Base-by-base conservation (phyloP, 2,113 vertebrate genomes). In the Marcusenius ussheri region DNA sequence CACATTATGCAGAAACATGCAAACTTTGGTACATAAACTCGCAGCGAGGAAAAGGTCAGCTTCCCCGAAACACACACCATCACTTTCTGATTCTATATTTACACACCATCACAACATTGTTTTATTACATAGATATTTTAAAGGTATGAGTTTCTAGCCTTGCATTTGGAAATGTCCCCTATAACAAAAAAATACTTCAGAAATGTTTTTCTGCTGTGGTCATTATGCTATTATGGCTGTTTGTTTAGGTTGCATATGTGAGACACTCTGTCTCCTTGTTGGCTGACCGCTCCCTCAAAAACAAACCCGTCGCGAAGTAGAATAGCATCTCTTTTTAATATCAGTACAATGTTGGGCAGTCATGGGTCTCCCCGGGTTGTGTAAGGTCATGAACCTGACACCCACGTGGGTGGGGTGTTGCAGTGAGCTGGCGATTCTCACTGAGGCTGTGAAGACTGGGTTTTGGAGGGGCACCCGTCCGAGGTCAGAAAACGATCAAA, bases 221-320 rank as follows among this genome's bases (percentile, higher is more conserved):
- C 84, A n/a, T 56, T 66, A 39, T 90, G n/a, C 46, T 49, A 49
- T 90, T 88, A 66, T 42, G 86, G 51, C 74, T 88, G 85, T 58
- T 90, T 90, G 39, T 88, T 90, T 88, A 88, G 85, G 17, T 88
- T 88, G 86, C 80, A 50, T 88, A 31, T 47, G 50, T 90, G 87
- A 50, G 45, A 88, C 45, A 80, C 47, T 4, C 80, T 35, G 66
- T 50, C 46, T 56, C 49, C 47, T 46, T 46, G 31, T 24, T 19
- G 17, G 53, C 49, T 80, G 74, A 50, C 17, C 45, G 19, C 42
- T 58, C 53, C 46, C 46, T 83, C 35, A 58, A 62, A 90, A 87
- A 90, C 83, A 88, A 80, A 74, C 21, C 9, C 85, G 17, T 11
- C 46, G 15, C 5, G 42, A 53, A 27, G 87, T 80, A 31, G 51